Percentiles rank a stretch among this genome's conserved stretches.
Evolutionary conservation across 2,113 vertebrate genomes (phyloP).

Genomic region (Archilochus colubris): DNA sequence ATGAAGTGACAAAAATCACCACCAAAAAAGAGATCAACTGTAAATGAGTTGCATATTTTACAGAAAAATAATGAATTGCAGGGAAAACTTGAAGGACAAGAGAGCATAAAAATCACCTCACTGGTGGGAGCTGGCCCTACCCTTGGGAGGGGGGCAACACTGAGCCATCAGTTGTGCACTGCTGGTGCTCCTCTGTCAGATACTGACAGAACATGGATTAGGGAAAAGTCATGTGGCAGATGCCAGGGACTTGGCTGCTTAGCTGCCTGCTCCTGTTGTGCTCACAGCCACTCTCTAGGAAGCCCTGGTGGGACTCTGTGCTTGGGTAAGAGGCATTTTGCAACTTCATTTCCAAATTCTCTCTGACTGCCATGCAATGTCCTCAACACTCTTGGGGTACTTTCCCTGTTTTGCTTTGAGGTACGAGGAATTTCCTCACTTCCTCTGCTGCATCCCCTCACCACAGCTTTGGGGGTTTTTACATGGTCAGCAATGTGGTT

Average conservation of each 20-base stretch:
- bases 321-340: background rate
- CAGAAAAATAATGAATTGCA: background rate
- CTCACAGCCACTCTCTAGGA: background rate
- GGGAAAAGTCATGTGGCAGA: background rate
- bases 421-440: background rate
- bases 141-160: background rate
- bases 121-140: background rate
- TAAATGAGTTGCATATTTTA: background rate
- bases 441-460: background rate
- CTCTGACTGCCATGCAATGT: background rate
- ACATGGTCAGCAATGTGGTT: fast-evolving
- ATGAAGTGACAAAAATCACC: background rate
- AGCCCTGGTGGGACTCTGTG: fast-evolving
- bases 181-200: background rate
- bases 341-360: background rate
- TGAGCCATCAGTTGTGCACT: background rate
- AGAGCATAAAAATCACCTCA: background rate
- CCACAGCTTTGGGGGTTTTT: background rate
- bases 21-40: background rate
- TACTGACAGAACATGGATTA: background rate
- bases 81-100: background rate
- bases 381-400: fast-evolving
- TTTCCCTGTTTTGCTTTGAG: background rate
- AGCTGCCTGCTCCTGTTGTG: background rate
- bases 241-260: background rate